These are phyloP conservation scores for Octomys mimax DNA, from an alignment of 2,797 vertebrate genomes.

Conservation along the genomic window DNA sequence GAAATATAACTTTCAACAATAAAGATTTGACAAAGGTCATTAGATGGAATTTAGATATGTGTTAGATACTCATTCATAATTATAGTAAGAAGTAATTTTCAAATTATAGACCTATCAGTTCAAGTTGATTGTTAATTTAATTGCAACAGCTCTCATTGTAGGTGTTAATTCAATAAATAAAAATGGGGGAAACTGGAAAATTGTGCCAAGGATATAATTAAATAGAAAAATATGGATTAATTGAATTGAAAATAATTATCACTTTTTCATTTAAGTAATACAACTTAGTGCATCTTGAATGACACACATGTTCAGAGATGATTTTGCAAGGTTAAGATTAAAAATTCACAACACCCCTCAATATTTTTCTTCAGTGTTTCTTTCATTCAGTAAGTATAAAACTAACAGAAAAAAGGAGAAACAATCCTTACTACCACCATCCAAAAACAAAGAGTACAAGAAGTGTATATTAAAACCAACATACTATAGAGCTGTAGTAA, in stretches of 20 bases:
- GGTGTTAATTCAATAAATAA: slow-evolving; percentile 48
- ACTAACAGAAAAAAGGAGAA: neutral
- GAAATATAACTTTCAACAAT: neutral
- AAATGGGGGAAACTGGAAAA: neutral
- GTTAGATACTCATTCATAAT: slow-evolving; percentile 35
- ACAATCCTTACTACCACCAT: too few species aligned
- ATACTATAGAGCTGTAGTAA: neutral
- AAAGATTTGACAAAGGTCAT: neutral
- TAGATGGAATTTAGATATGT: neutral
- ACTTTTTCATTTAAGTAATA: slow-evolving; percentile 39
- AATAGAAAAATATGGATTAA: slow-evolving; percentile 10
- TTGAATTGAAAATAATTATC: neutral
- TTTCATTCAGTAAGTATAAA: neutral
- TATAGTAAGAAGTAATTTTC: neutral
- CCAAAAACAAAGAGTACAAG: neutral
- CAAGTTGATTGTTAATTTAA: slow-evolving; percentile 39
- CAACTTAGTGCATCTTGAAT: neutral
- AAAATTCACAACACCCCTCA: neutral
- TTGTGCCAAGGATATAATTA: neutral
- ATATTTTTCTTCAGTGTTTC: neutral
- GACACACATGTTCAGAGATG: neutral
- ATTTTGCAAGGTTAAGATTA: neutral
- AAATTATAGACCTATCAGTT: slow-evolving; percentile 8
- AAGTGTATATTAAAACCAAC: neutral
- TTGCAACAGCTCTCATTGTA: neutral